Evolutionary conservation across 2,888 invertebrate genomes (phyloP).

Genomic region (Sarcophaga subvicina): DNA sequence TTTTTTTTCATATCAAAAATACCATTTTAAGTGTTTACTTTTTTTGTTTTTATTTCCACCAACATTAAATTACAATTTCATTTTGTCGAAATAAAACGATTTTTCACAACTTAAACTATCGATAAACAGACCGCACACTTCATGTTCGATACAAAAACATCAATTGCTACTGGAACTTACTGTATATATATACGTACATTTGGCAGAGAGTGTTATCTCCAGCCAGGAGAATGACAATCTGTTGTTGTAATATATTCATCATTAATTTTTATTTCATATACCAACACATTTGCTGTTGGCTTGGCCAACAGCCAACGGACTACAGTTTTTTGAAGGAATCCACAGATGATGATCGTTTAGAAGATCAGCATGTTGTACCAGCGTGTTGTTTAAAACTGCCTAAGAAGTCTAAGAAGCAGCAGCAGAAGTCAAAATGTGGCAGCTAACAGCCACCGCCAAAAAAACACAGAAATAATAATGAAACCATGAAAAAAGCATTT

Average conservation of each 20-base stretch:
- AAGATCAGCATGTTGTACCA: conserved; percentile 3
- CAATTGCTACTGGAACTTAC: conserved; percentile 65
- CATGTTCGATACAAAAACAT: conserved; percentile 68
- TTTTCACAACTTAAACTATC: conserved; percentile 66
- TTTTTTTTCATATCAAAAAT: not conserved
- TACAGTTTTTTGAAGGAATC: conserved; percentile 28
- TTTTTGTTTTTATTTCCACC: conserved; percentile 10
- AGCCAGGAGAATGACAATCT: conserved; percentile 66
- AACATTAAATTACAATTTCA: conserved; percentile 62
- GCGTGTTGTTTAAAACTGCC: not conserved
- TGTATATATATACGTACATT: not conserved
- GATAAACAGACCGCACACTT: conserved; percentile 67
- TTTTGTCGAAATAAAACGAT: conserved; percentile 66
- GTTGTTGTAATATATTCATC: conserved; percentile 67
- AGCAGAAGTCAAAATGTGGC: conserved; percentile 20
- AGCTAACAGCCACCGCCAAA: conserved; percentile 38
- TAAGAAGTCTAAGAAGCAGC: not conserved
- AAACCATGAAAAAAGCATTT: conserved; percentile 43
- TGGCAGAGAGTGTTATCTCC: conserved; percentile 55
- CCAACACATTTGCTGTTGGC: conserved; percentile 5
- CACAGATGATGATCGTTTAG: conserved; percentile 46
- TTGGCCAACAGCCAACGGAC: conserved; percentile 24
- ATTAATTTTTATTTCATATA: conserved; percentile 63
- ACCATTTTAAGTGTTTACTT: conserved; percentile 44
- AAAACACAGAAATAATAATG: not conserved